Percentiles rank a stretch among this genome's conserved stretches.
Conservation (phyloP, 2,113 vertebrate genomes). For the Variabilichromis moorii region DNA sequence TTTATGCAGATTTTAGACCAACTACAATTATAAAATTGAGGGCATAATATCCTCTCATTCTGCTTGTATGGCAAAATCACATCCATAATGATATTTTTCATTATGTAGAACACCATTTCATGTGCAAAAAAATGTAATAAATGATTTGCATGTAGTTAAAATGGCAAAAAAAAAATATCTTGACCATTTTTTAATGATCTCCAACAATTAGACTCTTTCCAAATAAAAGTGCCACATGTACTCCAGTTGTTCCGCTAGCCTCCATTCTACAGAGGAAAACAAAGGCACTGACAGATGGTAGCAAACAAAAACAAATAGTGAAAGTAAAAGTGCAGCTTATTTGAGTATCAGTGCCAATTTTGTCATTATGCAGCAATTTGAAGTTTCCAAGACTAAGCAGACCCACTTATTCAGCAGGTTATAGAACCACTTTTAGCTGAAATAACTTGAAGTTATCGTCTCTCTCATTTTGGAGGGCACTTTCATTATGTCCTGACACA, state of each 20-base stretch:
- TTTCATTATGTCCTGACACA: neutral
- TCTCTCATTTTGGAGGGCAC: neutral
- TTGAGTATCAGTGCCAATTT: neutral
- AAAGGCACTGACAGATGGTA: neutral
- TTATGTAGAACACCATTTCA: neutral
- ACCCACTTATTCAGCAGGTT: neutral
- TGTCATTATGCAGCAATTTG: neutral
- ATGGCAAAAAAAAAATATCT: neutral
- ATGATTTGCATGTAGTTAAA: neutral
- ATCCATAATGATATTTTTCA: neutral
- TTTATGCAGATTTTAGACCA: neutral
- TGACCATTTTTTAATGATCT: neutral
- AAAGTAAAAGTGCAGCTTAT: neutral
- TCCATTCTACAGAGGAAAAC: neutral
- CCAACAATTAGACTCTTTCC: neutral
- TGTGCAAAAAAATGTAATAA: neutral
- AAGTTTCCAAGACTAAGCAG: neutral
- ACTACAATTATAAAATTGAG: neutral
- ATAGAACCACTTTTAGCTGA: neutral
- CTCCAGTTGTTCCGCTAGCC: neutral
- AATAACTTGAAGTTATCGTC: neutral
- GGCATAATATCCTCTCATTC: neutral
- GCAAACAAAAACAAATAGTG: neutral
- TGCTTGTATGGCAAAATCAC: neutral
- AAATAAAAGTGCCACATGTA: neutral